phyloP scores from a whole-genome alignment of 1,140 invertebrate species.

The Zeugodacus cucurbitae region DNA sequence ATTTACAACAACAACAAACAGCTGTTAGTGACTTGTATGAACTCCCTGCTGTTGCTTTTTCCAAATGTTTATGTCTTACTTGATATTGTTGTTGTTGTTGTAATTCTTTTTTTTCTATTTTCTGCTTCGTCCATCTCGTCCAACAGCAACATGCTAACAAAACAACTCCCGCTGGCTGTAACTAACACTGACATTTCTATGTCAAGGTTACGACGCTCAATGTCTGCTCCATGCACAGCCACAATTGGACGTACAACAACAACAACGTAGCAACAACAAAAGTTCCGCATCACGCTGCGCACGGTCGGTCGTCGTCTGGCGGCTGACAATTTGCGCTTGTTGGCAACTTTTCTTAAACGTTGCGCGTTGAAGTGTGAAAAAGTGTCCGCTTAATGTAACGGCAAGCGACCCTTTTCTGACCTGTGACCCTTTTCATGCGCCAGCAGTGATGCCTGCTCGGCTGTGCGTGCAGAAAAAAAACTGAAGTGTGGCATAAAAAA shows the following conservation, averaged over 20 bases:
- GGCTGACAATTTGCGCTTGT: neutral
- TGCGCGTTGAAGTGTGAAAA: conserved; percentile 19
- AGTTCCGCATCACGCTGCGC: neutral
- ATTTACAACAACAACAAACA: neutral
- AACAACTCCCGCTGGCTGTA: neutral
- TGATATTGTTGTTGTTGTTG: neutral
- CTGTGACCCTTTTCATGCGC: neutral
- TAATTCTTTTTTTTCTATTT: neutral
- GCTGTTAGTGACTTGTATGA: neutral
- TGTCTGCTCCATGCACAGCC: neutral
- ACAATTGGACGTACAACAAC: neutral
- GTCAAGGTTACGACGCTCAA: neutral
- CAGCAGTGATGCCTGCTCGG: neutral
- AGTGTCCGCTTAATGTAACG: neutral
- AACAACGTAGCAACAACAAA: neutral
- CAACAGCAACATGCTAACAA: neutral
- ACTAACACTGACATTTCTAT: neutral
- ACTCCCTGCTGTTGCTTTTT: neutral
- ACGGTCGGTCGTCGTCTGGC: neutral
- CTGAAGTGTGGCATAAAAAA: neutral
- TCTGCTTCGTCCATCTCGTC: neutral
- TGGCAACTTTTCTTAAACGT: neutral
- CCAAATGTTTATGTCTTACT: neutral
- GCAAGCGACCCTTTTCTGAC: neutral
- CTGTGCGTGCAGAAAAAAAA: neutral